Base-by-base conservation (phyloP, 2,113 vertebrate genomes). In the Acinonyx jubatus region DNA sequence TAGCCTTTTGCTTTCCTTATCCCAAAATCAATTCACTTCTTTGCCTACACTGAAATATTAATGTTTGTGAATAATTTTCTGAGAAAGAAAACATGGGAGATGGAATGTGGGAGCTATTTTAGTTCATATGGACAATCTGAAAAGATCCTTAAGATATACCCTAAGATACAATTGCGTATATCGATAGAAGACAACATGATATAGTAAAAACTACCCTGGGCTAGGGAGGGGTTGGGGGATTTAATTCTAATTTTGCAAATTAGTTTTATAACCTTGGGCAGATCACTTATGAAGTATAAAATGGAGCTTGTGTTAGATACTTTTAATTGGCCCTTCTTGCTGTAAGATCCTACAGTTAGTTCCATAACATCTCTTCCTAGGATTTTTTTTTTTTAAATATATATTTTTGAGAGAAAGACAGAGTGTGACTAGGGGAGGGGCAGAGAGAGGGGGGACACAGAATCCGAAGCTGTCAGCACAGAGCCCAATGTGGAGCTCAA, bases 191-290 rank as follows among this genome's bases (percentile, higher is more conserved):
- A 76, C 50, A 61, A 27, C 31, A 55, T 57, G 14, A 85, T 93
- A 36, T 12, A 85, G 9, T 84, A 21, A 57, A 78, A 85, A 89
- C 57, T 81, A 50, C 23, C 15, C 45, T 84, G 52, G 15, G 10
- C 41, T 82, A 61, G 11, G 1, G 19, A 73, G 81, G 57, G 31
- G 69, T 33, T 10, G 36, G 63, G 36, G 50, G 9, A n/a, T 63
- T 92, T 45, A 85, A 73, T 85, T 96, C 11, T 92, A 41, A 96
- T 33, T 97, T 79, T 86, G 79, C n/a, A 84, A 73, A 82, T 73
- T 90, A 78, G 38, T 93, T 93, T 96, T 94, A 3, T 91, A 84
- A 83, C 36, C 7, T 41, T 71, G 82, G 61, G 33, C 55, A 90
- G 63, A 69, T 95, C 36, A 74, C 27, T 89, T 90, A 31, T 89